phyloP scores from a whole-genome alignment of 2,888 invertebrate genomes.

The Patella caerulea region DNA sequence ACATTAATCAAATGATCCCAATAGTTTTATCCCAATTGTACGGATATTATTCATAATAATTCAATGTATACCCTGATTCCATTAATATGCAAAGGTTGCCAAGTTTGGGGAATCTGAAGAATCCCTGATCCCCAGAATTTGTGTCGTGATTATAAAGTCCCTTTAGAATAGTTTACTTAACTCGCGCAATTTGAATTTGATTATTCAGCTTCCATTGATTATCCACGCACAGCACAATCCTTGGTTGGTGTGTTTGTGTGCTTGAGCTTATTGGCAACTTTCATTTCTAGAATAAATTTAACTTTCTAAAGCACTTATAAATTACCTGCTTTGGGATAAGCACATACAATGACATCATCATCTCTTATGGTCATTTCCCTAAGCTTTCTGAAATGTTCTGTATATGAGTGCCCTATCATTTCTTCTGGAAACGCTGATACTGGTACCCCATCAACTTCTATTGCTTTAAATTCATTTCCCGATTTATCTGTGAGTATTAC shows the following conservation, averaged over 20 bases:
- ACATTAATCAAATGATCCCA: too few species aligned
- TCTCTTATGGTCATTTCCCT: background rate
- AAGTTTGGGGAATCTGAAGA: too few species aligned
- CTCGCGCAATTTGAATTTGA: too few species aligned
- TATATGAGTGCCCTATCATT: background rate
- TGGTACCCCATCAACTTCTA: background rate
- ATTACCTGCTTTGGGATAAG: conserved; percentile 1
- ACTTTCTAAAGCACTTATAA: background rate
- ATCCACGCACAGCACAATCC: too few species aligned
- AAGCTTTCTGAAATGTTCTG: background rate
- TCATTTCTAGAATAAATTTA: background rate
- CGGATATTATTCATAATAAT: too few species aligned
- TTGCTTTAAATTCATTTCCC: background rate
- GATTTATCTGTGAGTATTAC: background rate
- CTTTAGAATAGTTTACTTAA: too few species aligned
- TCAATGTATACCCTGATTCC: too few species aligned
- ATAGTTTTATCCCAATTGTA: too few species aligned
- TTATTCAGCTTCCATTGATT: too few species aligned
- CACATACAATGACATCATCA: background rate
- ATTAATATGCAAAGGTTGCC: too few species aligned
- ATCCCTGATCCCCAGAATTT: too few species aligned
- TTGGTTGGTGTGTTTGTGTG: background rate
- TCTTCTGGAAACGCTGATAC: background rate
- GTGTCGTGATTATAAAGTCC: too few species aligned
- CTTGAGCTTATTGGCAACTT: background rate